A percentile compares a stretch with the other conserved stretches of the same genome.
Conservation (phyloP, 2,797 vertebrate species). For the Acestrorhynchus altus region DNA sequence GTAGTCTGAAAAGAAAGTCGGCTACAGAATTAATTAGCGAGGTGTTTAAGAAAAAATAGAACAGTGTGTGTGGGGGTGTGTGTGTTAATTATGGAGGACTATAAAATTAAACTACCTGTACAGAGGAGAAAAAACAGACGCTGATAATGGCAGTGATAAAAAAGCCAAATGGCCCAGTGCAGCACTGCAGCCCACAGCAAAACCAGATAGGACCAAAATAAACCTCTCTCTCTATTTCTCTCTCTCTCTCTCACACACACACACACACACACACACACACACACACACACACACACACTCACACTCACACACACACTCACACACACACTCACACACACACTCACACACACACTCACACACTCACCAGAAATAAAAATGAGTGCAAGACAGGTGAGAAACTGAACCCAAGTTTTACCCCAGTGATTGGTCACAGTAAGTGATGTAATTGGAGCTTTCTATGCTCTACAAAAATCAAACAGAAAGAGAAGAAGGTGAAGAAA, state of each 20-base stretch:
- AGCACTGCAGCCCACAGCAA: constrained; percentile 25
- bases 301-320: constrained; percentile 21
- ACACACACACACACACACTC: constrained; percentile 2
- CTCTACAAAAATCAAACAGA: no score
- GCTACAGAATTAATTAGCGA: not conserved
- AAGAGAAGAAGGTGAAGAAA: no score
- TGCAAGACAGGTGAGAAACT: no score
- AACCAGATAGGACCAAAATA: constrained; percentile 23
- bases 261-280: not conserved
- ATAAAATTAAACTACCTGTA: constrained; percentile 11
- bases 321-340: not conserved
- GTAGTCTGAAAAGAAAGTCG: not conserved
- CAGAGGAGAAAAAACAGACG: constrained; percentile 12
- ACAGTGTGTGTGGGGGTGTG: no score
- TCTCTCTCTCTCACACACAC: constrained; percentile 12
- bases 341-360: constrained; percentile 11
- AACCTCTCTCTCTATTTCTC: not conserved
- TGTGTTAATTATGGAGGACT: constrained; percentile 34
- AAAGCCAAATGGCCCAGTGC: constrained; percentile 25
- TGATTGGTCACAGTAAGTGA: no score
- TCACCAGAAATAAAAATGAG: no score
- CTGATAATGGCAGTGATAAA: constrained; percentile 27
- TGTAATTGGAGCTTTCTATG: no score
- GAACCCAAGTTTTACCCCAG: no score
- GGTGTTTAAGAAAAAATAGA: no score